Evolutionary conservation across 2,113 vertebrate genomes (phyloP), one percentile per base, ranked within the genome.

Genomic region (Pteronura brasiliensis): DNA sequence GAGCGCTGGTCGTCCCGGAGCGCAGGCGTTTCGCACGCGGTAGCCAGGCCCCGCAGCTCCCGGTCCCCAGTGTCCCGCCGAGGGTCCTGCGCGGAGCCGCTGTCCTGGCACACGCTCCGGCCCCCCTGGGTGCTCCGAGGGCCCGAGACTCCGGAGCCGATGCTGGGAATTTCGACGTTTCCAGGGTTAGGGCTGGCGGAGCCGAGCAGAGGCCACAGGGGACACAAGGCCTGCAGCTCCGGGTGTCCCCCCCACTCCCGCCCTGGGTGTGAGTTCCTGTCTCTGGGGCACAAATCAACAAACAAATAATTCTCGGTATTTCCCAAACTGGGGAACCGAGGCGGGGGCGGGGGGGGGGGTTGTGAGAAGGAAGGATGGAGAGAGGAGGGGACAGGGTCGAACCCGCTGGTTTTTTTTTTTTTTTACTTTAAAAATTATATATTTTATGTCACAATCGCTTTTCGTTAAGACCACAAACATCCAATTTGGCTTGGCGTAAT

Each of bases 401-500:
- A 52, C 93, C 88, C 92, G 10, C 71, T 96, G 88, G 44, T 0
- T 25, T 57, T 57, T 57, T 0, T 25, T 57, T 57, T 57, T 90
- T 97, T 97, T 98, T 88, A 88, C 95, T 97, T 98, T 90, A 95
- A 97, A 98, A 98, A 97, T 97, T 97, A 97, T 96, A 88, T 98
- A 96, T 98, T 98, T 98, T 98, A 88, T 98, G 98, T 98, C 98
- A 98, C 97, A 90, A 98, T 97, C 97, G 92, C 97, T 98, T 98
- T 97, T 97, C 91, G 91, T 97, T 97, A 98, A 98, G 97, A 98
- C 97, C 98, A 98, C 98, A 99, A 98, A 98, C 98, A 98, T 98
- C 98, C 98, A 98, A 97, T 98, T 98, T 98, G 98, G 98, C 98
- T 97, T 71, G 89, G 97, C 80, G 96, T 98, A 98, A 98, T 98